Base-by-base conservation (phyloP, 2,113 vertebrate species). In the Oceanodroma tethys region DNA sequence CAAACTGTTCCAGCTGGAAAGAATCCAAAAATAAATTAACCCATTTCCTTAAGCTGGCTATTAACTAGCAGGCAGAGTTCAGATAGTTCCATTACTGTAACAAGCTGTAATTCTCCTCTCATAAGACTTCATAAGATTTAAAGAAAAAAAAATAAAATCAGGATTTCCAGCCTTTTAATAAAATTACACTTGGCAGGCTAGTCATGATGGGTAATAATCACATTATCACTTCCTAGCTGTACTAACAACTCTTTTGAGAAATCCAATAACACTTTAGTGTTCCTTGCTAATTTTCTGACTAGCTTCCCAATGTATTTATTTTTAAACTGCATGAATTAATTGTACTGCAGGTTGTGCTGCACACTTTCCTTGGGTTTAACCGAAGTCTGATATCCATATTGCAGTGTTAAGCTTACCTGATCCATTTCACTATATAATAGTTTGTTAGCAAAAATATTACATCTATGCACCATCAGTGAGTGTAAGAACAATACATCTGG, bases 1-100 rank as follows among this genome's bases (percentile, higher is more conserved):
- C 99, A 97, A 99, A 99, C 97, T 99, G 99, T 98, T 99, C 99
- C 76, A 98, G 98, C 99, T 99, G 65, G 29, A 97, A 98, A 85
- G 92, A 91, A 98, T 70, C 63, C 90, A 97, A 13, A 91, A 50
- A 92, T 48, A 80, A 93, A 94, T 98, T 66, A 97, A 86, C 5
- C 6, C 15, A 56, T 73, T 95, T 95, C 29, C n/a, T 91, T 86
- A 93, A 74, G 32, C 26, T 84, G 52, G 29, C 40, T 93, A 62
- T 66, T 86, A 78, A 92, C 66, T 83, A 58, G 27, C 16, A 86
- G 27, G 32, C n/a, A 30, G n/a, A 47, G 27, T 52, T 96, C 52
- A 72, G 43, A 80, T 7, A 40, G 53, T 88, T 96, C 87, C 59
- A 36, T 52, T 63, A 81, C 36, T 50, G 9, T 55, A 88, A 80